Conservation (phyloP, 2,888 invertebrate species). For the Prionchulus punctatus region DNA sequence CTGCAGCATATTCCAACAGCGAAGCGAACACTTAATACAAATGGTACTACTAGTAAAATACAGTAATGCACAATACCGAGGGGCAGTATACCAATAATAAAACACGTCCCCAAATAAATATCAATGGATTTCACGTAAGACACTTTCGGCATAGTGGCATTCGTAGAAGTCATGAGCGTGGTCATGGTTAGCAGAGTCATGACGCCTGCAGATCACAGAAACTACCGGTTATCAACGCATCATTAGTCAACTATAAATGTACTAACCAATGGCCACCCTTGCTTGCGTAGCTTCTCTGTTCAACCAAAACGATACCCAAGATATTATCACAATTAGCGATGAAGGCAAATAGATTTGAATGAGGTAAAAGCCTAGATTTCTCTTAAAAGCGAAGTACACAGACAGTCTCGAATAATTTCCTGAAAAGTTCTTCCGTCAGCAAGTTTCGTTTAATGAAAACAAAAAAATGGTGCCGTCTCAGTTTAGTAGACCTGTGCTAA, state of each 20-base stretch:
- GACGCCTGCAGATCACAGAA: conserved; percentile 23
- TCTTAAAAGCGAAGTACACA: conserved; percentile 26
- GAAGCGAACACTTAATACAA: conserved; percentile 30
- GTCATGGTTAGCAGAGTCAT: conserved; percentile 51
- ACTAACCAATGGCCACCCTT: conserved; percentile 32
- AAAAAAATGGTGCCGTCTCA: too few species aligned
- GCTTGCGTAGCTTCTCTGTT: conserved; percentile 34
- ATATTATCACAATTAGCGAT: conserved; percentile 30
- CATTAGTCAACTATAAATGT: too few species aligned
- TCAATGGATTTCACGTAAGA: conserved; percentile 95
- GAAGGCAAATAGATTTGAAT: conserved; percentile 34
- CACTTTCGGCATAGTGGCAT: conserved; percentile 89
- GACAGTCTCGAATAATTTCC: conserved; percentile 34
- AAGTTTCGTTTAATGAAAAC: too few species aligned
- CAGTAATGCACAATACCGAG: too few species aligned
- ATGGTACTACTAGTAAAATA: too few species aligned
- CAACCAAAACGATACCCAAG: conserved; percentile 32
- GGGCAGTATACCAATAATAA: too few species aligned
- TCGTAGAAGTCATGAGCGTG: conserved; percentile 64
- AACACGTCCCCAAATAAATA: conserved; percentile 89
- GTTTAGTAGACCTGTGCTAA: conserved; percentile 29
- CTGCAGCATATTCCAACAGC: conserved; percentile 27
- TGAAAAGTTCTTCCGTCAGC: too few species aligned
- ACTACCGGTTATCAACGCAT: too few species aligned
- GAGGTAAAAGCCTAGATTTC: conserved; percentile 32